phyloP scores from a whole-genome alignment of 2,113 vertebrate genomes.

The Solea solea region DNA sequence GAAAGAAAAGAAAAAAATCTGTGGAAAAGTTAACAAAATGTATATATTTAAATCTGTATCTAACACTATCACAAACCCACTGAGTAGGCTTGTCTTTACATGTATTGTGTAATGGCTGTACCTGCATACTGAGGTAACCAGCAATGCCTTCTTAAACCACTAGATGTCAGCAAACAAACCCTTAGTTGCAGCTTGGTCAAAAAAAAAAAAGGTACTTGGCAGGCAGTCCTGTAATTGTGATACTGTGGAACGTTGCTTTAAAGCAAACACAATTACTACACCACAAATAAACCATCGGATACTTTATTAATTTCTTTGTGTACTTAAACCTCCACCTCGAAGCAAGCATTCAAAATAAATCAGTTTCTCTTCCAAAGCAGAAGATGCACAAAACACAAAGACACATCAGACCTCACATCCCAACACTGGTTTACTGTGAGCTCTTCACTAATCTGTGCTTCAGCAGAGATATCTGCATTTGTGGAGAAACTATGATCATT shows the following conservation, averaged over 20 bases:
- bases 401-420: conserved; percentile 90
- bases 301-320: conserved; percentile 68
- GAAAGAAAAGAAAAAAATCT: too few relatives aligned
- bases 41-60: too few relatives aligned
- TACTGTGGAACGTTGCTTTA: not conserved
- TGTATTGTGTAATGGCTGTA: too few relatives aligned
- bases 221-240: not conserved
- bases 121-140: not conserved
- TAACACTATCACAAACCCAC: too few relatives aligned
- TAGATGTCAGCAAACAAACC: conserved; percentile 53
- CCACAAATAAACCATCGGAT: conserved; percentile 30
- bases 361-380: conserved; percentile 73
- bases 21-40: too few relatives aligned
- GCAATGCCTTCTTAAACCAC: conserved; percentile 18
- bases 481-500: conserved; percentile 40
- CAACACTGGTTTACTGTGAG: conserved; percentile 90
- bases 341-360: conserved; percentile 35
- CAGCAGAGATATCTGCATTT: conserved; percentile 52
- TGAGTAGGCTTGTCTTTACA: too few relatives aligned
- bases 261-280: not conserved
- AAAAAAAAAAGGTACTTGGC: not conserved
- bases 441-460: conserved; percentile 88
- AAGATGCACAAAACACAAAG: conserved; percentile 76
- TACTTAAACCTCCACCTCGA: conserved; percentile 54
- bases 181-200: not conserved